Conservation (phyloP, 2,113 vertebrate genomes). For the Collichthys lucidus region DNA sequence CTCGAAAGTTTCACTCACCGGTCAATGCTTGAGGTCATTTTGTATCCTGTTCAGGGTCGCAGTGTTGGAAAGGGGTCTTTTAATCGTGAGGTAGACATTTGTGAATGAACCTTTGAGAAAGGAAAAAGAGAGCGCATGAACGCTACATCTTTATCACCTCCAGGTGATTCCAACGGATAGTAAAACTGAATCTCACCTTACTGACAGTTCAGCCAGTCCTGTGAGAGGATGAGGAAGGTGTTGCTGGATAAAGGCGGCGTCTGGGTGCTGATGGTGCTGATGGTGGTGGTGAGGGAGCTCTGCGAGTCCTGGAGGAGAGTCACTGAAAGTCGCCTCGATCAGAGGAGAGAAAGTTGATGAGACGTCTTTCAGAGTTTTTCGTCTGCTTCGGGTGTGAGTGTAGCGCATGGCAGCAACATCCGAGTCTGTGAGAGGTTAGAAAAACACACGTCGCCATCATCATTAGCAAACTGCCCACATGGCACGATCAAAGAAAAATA, state of each 20-base stretch:
- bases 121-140: not conserved
- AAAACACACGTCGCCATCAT: not conserved
- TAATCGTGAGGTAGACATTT: constrained; percentile 99
- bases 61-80: constrained; percentile 91
- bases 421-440: constrained; percentile 39
- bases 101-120: constrained; percentile 85
- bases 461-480: not conserved
- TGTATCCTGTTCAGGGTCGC: constrained; percentile 92
- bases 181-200: constrained; percentile 45
- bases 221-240: constrained; percentile 59
- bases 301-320: constrained; percentile 35
- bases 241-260: constrained; percentile 31
- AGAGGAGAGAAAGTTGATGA: constrained; percentile 14
- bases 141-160: not conserved
- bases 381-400: constrained; percentile 45
- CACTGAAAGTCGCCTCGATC: constrained; percentile 36
- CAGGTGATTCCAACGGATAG: not conserved
- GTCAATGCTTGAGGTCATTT: constrained; percentile 98
- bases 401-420: constrained; percentile 74
- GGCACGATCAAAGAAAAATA: not conserved
- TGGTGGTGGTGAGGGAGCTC: constrained; percentile 1
- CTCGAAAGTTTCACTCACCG: constrained; percentile 84
- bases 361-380: constrained; percentile 39
- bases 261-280: not conserved
- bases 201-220: constrained; percentile 71